Base-by-base conservation (phyloP, 2,113 vertebrate species). In the Pituophis catenifer region DNA sequence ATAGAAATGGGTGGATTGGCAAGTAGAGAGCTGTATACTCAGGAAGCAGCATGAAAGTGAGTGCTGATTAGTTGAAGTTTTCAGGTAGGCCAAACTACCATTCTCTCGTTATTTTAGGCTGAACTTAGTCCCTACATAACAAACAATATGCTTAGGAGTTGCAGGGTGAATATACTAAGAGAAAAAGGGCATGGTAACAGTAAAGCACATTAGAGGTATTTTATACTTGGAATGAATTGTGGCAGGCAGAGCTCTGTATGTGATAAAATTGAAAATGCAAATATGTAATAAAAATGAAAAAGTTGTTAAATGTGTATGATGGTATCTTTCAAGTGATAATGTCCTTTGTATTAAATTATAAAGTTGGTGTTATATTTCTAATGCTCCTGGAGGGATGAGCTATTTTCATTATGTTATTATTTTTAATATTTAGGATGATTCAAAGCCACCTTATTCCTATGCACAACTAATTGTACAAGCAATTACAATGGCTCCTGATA, bases 401-500 rank as follows among this genome's bases (percentile, higher is more conserved):
- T 0, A 90, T 86, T 92, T 54, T 81, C 59, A 15, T 94, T 94
- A 48, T 65, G 62, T 86, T 62, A 44, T 52, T 92, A 94, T 89
- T 94, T 89, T 96, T 48, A 44, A 19, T 52, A n/a, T 54, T 0
- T 97, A 99, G 99, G 99, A 99, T 55, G 99, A 99, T 96, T 99
- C 99, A 87, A 99, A 99, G 96, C 99, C 99, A 91, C 99, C 99
- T 23, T 99, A 99, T 93, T 99, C 99, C 58, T 99, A 99, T 96
- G 99, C 99, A 95, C 99, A 99, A 93, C 97, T 99, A 95, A 99
- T 99, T 96, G 99, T 99, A 94, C 99, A 99, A 97, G 99, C 99
- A 75, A 99, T 99, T 96, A 99, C 99, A 62, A 99, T 99, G 98
- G 99, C 99, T 75, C 98, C 98, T 59, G 99, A 99, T 96, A 99